Base-by-base conservation (phyloP, 2,888 invertebrate genomes). In the Sycophila texana region DNA sequence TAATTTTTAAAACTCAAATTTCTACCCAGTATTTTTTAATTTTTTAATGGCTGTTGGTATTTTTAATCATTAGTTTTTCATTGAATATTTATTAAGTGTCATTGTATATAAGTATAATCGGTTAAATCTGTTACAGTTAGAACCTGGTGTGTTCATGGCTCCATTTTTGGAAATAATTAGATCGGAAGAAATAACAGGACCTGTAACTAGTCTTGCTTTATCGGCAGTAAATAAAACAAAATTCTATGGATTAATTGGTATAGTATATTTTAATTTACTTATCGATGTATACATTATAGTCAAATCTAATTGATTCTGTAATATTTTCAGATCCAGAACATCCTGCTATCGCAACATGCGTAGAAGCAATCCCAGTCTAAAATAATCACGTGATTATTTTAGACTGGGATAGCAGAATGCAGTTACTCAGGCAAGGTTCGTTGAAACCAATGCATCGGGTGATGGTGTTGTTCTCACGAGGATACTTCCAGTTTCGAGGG, bases 381-480 rank as follows among this genome's bases (percentile, higher is more conserved):
- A n/a, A n/a, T n/a, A n/a, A n/a, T n/a, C n/a, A n/a, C n/a, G n/a
- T n/a, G n/a, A n/a, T n/a, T n/a, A n/a, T n/a, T n/a, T n/a, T n/a
- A n/a, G n/a, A n/a, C n/a, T n/a, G n/a, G n/a, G n/a, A n/a, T n/a
- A n/a, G n/a, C n/a, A n/a, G n/a, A n/a, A 98, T 92, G 98, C 99
- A 0, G 98, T 99, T 1, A 99, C 99, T 0, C 98, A 98, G 91
- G 98, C 99, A 0, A 93, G 98, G 82, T 99, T 99, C 91, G 97
- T 99, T 71, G 98, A 98, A 26, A 98, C 98, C 0, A 99, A 99
- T 90, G 96, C 96, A 83, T 96, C 97, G 0, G 97, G 97, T 39
- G 99, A 98, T 92, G 99, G 97, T 85, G 97, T 99, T 16, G 99
- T 99, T 49, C 93, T 99, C 10, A 97, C 98, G 95, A 96, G 97